Evolutionary conservation across 2,113 vertebrate species (phyloP).

Genomic region (Theristicus caerulescens): DNA sequence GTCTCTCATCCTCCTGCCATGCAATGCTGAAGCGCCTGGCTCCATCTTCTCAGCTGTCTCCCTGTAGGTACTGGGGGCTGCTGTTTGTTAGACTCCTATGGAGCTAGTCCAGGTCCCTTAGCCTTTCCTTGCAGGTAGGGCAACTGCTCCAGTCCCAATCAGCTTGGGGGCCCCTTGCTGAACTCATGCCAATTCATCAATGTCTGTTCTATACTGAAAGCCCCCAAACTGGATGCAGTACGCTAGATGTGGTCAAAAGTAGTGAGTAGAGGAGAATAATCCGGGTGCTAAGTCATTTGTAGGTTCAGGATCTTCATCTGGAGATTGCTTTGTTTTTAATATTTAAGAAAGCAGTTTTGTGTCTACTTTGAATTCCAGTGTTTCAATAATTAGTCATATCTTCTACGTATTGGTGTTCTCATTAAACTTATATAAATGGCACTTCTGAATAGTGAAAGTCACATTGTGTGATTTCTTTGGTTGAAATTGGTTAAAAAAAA

Average conservation of each 20-base stretch:
- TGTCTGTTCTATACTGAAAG: neutral
- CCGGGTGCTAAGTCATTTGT: neutral
- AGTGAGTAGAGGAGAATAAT: neutral
- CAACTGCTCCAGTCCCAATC: neutral
- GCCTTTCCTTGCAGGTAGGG: neutral
- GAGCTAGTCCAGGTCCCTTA: neutral
- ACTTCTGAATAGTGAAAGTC: neutral
- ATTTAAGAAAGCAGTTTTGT: neutral
- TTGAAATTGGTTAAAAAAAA: neutral
- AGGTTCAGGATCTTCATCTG: neutral
- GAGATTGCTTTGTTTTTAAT: neutral
- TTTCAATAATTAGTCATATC: neutral
- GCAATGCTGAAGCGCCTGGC: neutral
- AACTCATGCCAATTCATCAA: neutral
- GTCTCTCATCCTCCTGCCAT: neutral
- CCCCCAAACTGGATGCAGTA: fast-evolving
- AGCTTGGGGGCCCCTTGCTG: fast-evolving
- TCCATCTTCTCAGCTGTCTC: neutral
- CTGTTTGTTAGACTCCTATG: neutral
- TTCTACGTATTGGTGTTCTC: neutral
- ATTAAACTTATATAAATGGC: neutral
- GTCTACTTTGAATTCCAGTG: neutral
- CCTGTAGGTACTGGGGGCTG: neutral
- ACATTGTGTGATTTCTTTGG: neutral
- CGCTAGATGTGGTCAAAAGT: neutral